phyloP scores from a whole-genome alignment of 1,140 invertebrate species.

The Pissodes strobi region DNA sequence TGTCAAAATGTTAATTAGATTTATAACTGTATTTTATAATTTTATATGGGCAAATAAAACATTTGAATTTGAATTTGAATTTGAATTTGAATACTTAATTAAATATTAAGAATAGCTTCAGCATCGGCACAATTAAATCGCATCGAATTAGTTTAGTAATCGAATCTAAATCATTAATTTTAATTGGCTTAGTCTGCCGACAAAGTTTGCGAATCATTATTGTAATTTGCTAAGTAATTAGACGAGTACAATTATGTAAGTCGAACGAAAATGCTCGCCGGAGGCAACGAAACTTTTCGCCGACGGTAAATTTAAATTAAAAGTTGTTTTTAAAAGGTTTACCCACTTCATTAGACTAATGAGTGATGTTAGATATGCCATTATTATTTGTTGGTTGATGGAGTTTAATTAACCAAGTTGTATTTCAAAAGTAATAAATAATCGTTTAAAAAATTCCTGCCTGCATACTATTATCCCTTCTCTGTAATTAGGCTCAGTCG shows the following conservation, averaged over 20 bases:
- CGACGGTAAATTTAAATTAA: slow-evolving; percentile 22
- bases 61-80: not conserved
- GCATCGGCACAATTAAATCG: slow-evolving; percentile 39
- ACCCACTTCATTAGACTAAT: slow-evolving; percentile 23
- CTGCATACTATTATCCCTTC: too few relatives aligned
- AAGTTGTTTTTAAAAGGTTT: slow-evolving; percentile 23
- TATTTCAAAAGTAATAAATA: too few relatives aligned
- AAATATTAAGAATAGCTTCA: slow-evolving; percentile 18
- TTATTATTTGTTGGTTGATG: slow-evolving; percentile 9
- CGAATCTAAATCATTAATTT: slow-evolving; percentile 50
- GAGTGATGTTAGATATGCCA: slow-evolving; percentile 9
- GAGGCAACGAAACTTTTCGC: slow-evolving; percentile 15
- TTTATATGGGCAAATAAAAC: too few relatives aligned
- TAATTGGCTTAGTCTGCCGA: slow-evolving; percentile 47
- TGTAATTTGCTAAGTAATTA: slow-evolving; percentile 46
- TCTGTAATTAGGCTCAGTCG: too few relatives aligned
- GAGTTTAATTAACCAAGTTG: too few relatives aligned
- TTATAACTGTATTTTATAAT: too few relatives aligned
- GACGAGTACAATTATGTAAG: slow-evolving; percentile 36
- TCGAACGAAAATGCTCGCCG: slow-evolving; percentile 16
- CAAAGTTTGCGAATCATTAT: slow-evolving; percentile 45
- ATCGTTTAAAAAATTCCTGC: too few relatives aligned
- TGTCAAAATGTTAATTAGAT: too few relatives aligned
- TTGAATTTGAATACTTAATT: slow-evolving; percentile 1
- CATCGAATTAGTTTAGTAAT: slow-evolving; percentile 44